Evolutionary conservation across 2,113 vertebrate species (phyloP), one percentile per base, ranked within the genome.

Genomic region (Macroglossus sobrinus): DNA sequence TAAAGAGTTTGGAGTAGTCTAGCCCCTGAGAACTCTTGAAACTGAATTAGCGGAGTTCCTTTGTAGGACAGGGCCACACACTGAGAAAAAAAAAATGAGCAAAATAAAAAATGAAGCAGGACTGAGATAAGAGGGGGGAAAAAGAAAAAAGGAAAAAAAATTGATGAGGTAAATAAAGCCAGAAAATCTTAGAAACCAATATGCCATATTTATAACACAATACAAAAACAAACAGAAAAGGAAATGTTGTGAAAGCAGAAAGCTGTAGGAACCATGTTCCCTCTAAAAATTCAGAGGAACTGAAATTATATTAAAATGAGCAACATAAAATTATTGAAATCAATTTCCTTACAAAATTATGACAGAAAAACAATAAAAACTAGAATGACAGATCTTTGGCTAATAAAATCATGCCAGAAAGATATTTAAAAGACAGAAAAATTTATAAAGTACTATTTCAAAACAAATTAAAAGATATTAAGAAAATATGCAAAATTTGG

Each of bases 401-500:
- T 10, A 87, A 68, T 75, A 74, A 80, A 84, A 69, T 61, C 47
- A 87, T 57, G 19, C n/a, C 50, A 91, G 50, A 68, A 81, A 94
- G 74, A 81, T 13, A 53, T 50, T 35, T 21, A 87, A 61, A 86
- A 76, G 35, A 72, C 28, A 93, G 64, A 33, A 66, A 86, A 81
- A 50, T 5, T 50, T 50, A 0, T 80, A 35, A 53, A 45, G 15
- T 53, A 76, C 33, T 91, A 33, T 91, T 91, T 87, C 16, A 75
- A 86, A 96, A 59, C 15, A 93, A 75, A 10, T 28, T 53, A 75
- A 91, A 91, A 80, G n/a, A 45, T 15, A 85, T 79, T 89, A 74
- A n/a, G 5, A 66, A 50, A 80, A 38, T n/a, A 5, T 68, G 30
- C 3, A 81, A 75, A 61, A 68, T 18, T 61, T 61, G 10, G 57